Evolutionary conservation across 2,888 invertebrate species (phyloP).

Genomic region (Melitaea athalia): DNA sequence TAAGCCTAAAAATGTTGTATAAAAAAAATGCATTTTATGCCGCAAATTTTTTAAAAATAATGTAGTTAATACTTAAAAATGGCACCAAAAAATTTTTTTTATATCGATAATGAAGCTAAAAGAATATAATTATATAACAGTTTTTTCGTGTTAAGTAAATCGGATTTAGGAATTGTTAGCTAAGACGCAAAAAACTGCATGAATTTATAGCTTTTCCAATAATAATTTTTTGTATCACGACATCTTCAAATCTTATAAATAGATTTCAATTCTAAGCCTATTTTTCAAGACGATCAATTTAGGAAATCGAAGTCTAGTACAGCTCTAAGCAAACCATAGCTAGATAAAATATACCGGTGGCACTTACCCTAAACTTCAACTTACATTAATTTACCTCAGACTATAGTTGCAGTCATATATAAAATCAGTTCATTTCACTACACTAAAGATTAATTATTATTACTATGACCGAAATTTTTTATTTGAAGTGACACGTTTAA

Average conservation of each 20-base stretch:
- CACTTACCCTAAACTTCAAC: slow-evolving; percentile 55
- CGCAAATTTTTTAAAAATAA: slow-evolving; percentile 78
- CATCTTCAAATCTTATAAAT: slow-evolving; percentile 8
- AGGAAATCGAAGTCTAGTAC: slow-evolving; percentile 19
- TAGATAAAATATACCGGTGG: slow-evolving; percentile 19
- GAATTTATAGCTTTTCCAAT: slow-evolving; percentile 22
- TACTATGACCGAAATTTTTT: slow-evolving; percentile 58
- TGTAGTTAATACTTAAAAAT: slow-evolving; percentile 72
- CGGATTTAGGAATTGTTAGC: slow-evolving; percentile 59
- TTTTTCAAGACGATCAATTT: slow-evolving; percentile 7
- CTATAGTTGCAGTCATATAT: slow-evolving; percentile 65
- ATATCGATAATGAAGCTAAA: slow-evolving; percentile 48
- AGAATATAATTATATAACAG: slow-evolving; percentile 41
- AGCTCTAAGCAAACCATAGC: slow-evolving; percentile 35
- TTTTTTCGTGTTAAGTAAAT: background rate
- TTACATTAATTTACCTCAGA: slow-evolving; percentile 57
- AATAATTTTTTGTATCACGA: slow-evolving; percentile 8
- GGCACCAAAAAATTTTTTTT: slow-evolving; percentile 75
- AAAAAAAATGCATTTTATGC: slow-evolving; percentile 78
- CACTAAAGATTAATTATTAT: slow-evolving; percentile 46
- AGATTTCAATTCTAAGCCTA: slow-evolving; percentile 9
- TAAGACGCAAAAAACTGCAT: slow-evolving; percentile 66
- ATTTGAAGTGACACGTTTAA: slow-evolving; percentile 55
- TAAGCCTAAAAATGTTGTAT: slow-evolving; percentile 50
- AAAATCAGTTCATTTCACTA: slow-evolving; percentile 64